A percentile compares a stretch with the other conserved stretches of the same genome.
Conservation (phyloP, 1,140 invertebrate genomes). For the Brachionus rotundiformis region DNA sequence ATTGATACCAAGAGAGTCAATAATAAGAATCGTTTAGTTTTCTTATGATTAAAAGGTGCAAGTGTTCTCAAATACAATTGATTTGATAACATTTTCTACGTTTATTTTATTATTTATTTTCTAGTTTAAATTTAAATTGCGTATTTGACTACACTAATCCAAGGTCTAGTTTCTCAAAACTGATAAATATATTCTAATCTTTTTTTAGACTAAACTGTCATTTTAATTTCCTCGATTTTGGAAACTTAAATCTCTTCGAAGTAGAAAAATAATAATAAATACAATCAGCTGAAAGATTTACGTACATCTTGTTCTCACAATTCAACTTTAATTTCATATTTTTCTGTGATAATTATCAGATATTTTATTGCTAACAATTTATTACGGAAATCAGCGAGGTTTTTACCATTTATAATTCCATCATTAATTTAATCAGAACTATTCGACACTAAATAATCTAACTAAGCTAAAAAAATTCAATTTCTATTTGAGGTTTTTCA, state of each 20-base stretch:
- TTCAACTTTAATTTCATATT: no score
- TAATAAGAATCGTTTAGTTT: no score
- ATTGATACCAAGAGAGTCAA: no score
- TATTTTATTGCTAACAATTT: not conserved
- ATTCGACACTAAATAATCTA: not conserved
- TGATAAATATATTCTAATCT: not conserved
- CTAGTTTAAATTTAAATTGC: not conserved
- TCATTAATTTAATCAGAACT: not conserved
- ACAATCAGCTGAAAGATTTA: no score
- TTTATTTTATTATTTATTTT: not conserved
- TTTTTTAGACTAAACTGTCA: no score
- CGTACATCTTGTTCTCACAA: no score
- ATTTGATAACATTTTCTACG: not conserved
- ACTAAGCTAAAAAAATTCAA: no score
- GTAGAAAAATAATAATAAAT: no score
- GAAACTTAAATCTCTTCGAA: no score
- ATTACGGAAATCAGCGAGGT: not conserved
- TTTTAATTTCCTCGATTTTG: no score
- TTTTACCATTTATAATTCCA: not conserved
- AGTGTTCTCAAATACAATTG: not conserved
- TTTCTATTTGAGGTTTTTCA: not conserved
- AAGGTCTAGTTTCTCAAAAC: not conserved
- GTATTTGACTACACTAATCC: not conserved
- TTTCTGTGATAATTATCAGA: not conserved
- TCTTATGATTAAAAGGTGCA: not conserved